phyloP scores from a whole-genome alignment of 35 echinoderm and acorn worm species.

The Anneissia japonica region DNA sequence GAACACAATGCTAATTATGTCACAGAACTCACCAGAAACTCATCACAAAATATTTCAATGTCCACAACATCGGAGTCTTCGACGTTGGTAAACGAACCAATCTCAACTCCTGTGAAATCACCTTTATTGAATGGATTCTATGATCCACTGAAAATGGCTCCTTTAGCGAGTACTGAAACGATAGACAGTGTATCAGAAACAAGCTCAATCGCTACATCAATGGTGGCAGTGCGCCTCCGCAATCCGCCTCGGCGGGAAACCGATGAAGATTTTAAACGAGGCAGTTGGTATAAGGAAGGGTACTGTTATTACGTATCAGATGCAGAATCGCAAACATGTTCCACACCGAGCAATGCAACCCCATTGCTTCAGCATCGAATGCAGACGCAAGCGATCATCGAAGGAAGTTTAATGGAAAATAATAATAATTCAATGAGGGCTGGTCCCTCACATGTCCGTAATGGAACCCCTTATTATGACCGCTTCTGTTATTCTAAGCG shows the following conservation, averaged over 20 bases:
- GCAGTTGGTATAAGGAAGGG: background rate
- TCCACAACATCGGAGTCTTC: background rate
- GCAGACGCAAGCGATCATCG: background rate
- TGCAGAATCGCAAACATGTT: background rate
- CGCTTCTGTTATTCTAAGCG: background rate
- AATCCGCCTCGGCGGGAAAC: background rate
- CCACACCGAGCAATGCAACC: background rate
- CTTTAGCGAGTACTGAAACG: background rate
- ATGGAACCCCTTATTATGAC: background rate
- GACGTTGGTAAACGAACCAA: background rate
- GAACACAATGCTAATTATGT: background rate
- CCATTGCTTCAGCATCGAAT: background rate
- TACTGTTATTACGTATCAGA: background rate
- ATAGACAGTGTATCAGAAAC: background rate
- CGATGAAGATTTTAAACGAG: background rate
- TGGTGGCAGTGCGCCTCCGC: background rate
- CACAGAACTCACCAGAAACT: background rate
- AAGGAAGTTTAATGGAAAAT: background rate
- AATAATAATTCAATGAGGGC: background rate
- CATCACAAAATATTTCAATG: background rate
- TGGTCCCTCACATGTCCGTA: background rate
- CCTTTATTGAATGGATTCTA: background rate
- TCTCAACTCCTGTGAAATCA: background rate
- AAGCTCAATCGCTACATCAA: background rate
- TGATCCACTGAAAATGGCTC: background rate